Evolutionary conservation across 2,888 invertebrate genomes (phyloP), one percentile per base, ranked within the genome.

Genomic region (Scelioninae gen. 1): DNA sequence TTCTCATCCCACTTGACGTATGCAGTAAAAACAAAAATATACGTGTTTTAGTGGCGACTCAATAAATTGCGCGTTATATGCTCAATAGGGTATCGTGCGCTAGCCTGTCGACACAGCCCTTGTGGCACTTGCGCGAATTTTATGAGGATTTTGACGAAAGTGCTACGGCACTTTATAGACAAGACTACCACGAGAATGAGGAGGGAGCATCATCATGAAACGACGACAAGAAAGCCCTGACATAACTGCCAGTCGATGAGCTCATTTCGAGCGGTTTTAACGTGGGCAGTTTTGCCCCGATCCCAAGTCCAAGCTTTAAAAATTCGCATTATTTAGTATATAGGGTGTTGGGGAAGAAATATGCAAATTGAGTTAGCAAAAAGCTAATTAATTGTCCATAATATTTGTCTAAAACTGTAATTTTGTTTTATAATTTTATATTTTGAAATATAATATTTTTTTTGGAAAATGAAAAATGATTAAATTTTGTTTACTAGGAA

Each of bases 11-110:
- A 63, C 49, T 58, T 56, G 63, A 75, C 63, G 65, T 38, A 58
- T 53, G 53, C 71, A 71, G 81, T 81, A 85, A 84, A 81, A 85
- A 82, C 85, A 78, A 86, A 84, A 81, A 79, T 82, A 75, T 77
- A 66, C 55, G 82, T 68, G 66, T 77, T 82, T 81, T 77, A 84
- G 78, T 86, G 83, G 86, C 85, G 75, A 71, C 79, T 81, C 85
- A 83, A 87, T 88, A 88, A 88, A 88, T 88, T 86, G 81, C 86
- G 82, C 87, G 87, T 88, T 88, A 88, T 88, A 85, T 83, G 79
- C 87, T 85, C 86, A 80, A 86, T 87, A 87, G 85, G 82, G 58
- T 82, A 80, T 72, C 74, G 51, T 49, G 62, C 29, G 62, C 11
- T 55, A 74, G 60, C 63, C 62, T 15, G 78, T 71, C 82, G 66